Conservation (phyloP, 2,113 vertebrate genomes). For the Geothlypis trichas region DNA sequence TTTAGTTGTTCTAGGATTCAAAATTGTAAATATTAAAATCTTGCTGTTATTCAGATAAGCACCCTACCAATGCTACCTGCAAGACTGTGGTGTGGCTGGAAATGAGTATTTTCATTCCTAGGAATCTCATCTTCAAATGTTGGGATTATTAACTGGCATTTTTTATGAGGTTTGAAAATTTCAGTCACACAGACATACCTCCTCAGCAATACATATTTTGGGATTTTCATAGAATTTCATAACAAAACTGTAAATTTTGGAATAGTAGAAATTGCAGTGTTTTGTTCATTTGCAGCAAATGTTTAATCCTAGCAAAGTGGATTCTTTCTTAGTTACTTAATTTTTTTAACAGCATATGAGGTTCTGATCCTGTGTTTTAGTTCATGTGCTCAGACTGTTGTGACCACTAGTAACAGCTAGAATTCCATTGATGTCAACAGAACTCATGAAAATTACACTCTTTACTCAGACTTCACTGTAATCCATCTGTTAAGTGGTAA, state of each 20-base stretch:
- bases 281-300: background rate
- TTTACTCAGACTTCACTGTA: background rate
- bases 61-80: background rate
- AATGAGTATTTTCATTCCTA: background rate
- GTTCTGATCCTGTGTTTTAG: background rate
- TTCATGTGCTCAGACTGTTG: background rate
- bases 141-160: background rate
- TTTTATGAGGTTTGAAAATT: background rate
- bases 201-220: background rate
- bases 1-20: background rate
- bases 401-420: background rate
- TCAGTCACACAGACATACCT: background rate
- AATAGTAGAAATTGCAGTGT: background rate
- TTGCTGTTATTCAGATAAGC: background rate
- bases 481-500: background rate
- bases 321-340: background rate
- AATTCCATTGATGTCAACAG: background rate
- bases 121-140: background rate
- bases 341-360: background rate
- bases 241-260: background rate
- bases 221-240: background rate
- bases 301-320: background rate
- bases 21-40: background rate
- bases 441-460: background rate
- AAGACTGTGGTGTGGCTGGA: background rate